Evolutionary conservation across 2,888 invertebrate genomes (phyloP), one percentile per base, ranked within the genome.

Genomic region (Penaeus monodon): DNA sequence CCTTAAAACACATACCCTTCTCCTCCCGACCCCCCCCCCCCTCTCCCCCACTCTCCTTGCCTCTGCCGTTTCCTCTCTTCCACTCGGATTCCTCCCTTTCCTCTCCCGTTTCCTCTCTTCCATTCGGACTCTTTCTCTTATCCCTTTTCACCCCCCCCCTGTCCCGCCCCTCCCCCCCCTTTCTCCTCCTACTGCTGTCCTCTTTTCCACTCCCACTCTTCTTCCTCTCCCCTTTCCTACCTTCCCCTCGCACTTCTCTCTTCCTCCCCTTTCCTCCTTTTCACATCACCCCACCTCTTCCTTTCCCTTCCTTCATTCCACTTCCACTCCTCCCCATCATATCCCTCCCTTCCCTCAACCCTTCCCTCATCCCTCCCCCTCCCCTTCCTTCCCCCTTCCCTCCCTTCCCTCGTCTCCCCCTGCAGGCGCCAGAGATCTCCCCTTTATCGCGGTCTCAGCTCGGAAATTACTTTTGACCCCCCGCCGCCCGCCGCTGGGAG

Each of bases 391-490:
- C 29, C 68, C 17, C 14, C 29, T 10, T 10, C n/a, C 17, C 17
- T 4, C 49, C 44, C 27, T 17, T n/a, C 20, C 49, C 68, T n/a
- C 20, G 0, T 4, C 22, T 68, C 68, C 73, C 29, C 22, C 38
- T 80, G 65, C 80, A 57, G 80, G 80, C 57, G 80, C 80, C 80
- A 57, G 57, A 57, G 65, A 73, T 73, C 73, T 73, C 29, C 29
- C 73, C 73, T 73, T 73, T 73, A 73, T 73, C 68, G 57, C 66
- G 57, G 68, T 68, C 81, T 81, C 81, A 44, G 70, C 68, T 68
- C 81, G 81, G 81, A 81, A 81, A 81, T 81, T 81, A 68, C 81
- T 70, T 81, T 68, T 81, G 80, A 80, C 79, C 79, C 64, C 79
- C 79, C 29, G 64, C 64, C 29, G 64, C 64, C 38, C 79, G 64